Base-by-base conservation (phyloP, 2,113 vertebrate genomes). In the Podarcis muralis region DNA sequence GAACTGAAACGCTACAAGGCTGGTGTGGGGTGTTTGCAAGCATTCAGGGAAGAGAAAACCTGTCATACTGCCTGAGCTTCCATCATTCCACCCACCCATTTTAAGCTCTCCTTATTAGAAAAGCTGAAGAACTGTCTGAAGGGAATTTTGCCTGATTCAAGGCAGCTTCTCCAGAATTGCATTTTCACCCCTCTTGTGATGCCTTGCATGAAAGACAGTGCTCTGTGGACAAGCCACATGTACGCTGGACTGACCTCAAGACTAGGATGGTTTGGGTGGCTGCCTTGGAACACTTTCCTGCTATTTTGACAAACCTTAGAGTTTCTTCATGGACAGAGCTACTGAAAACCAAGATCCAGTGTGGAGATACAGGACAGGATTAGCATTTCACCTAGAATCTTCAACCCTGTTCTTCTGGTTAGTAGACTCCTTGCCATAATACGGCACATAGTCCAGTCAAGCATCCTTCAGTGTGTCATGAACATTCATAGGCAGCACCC, bases 1-100 rank as follows among this genome's bases (percentile, higher is more conserved):
- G 74, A 88, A 78, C 40, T 78, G 81, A 84, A 88, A 84, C 75
- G 1, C 65, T 68, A 68, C 87, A 84, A 37, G 62, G 23, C 75
- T 77, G 74, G 30, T 57, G n/a, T 84, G 62, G 53, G 16, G 37
- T 32, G 75, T 77, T 40, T 77, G 65, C 62, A 69, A 78, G 18
- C 74, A 78, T 5, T 35, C 9, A 30, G 71, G 48, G 69, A 32
- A 22, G 66, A 81, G 35, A 40, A 68, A 81, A 30, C 2, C n/a
- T 40, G 43, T 30, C 25, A 77, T 30, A 32, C n/a, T 3, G 22
- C 32, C 40, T 88, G 72, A 66, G 8, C 16, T 68, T 80, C 40
- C 40, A 27, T 76, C 23, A 22, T 78, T 74, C 75, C 75, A 68
- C 40, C 27, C 75, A 86, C n/a, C 74, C 30, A 6, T 59, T 86